Conservation (phyloP, 2,888 invertebrate species). For the Chrysolina americana region DNA sequence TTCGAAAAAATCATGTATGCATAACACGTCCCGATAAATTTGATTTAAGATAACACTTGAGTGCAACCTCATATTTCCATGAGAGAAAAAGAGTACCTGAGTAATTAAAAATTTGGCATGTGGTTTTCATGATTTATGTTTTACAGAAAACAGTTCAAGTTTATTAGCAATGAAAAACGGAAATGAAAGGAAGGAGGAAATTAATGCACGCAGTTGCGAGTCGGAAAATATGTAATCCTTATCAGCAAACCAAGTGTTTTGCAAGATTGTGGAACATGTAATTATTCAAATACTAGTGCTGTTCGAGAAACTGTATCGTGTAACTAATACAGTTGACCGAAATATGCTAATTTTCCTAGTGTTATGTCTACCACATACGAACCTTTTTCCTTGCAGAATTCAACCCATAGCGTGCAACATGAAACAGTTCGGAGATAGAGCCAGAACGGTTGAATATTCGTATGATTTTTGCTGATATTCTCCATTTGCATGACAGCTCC, state of each 20-base stretch:
- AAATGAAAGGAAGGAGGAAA: conserved; percentile 15
- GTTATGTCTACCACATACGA: conserved; percentile 49
- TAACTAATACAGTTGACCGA: conserved; percentile 45
- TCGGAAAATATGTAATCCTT: conserved; percentile 35
- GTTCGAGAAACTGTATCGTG: conserved; percentile 41
- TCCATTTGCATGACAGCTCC: conserved; percentile 53
- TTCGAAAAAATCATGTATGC: too few relatives aligned
- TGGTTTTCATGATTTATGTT: background rate
- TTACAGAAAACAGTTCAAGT: background rate
- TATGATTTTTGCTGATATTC: conserved; percentile 47
- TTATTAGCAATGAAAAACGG: conserved; percentile 25
- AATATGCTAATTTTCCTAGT: conserved; percentile 50
- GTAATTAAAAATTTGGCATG: background rate
- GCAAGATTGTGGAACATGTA: conserved; percentile 39
- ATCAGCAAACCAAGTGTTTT: conserved; percentile 37
- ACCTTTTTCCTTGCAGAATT: conserved; percentile 39
- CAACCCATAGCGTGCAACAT: conserved; percentile 47
- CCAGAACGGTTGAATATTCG: conserved; percentile 35
- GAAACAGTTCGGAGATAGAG: conserved; percentile 42
- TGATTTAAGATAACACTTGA: too few relatives aligned
- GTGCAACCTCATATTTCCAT: too few relatives aligned
- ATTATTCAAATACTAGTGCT: conserved; percentile 43
- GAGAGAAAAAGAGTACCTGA: too few relatives aligned
- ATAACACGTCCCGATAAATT: too few relatives aligned
- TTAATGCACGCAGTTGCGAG: conserved; percentile 25